Conservation (phyloP, 35 echinoderm and acorn worm species). For the Strongylocentrotus purpuratus region DNA sequence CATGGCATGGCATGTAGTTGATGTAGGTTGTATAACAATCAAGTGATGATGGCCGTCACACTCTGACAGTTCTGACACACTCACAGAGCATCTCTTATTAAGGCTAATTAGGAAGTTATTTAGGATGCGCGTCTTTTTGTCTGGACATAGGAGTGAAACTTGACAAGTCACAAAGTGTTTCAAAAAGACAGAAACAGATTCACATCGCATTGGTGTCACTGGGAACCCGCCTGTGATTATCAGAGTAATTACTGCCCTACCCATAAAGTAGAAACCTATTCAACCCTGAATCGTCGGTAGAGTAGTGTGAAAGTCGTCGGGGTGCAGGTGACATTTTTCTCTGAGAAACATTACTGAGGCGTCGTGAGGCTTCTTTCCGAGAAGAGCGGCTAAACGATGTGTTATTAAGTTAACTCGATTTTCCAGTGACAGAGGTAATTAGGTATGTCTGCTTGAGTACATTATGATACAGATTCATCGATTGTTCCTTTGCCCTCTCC, state of each 20-base stretch:
- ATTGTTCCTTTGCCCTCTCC: neutral
- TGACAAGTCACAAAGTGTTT: too few relatives aligned
- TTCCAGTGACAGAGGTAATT: neutral
- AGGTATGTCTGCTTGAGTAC: neutral
- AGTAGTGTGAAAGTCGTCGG: neutral
- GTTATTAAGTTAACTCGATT: neutral
- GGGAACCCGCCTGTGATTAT: neutral
- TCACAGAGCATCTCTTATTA: too few relatives aligned
- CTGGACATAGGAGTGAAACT: too few relatives aligned
- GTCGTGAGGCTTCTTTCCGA: neutral
- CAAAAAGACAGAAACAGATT: too few relatives aligned
- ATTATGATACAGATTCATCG: neutral
- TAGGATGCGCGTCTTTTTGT: too few relatives aligned
- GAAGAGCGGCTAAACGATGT: neutral
- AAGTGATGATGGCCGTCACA: too few relatives aligned
- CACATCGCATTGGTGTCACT: too few relatives aligned
- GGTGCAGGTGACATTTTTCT: neutral
- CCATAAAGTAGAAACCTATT: neutral
- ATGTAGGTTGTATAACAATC: too few relatives aligned
- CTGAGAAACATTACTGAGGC: neutral
- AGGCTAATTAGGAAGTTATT: too few relatives aligned
- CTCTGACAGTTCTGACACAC: too few relatives aligned
- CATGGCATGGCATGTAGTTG: too few relatives aligned
- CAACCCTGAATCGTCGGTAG: neutral
- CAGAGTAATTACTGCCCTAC: neutral